A percentile compares a stretch with the other conserved stretches of the same genome.
These are phyloP conservation scores for Thera britannica DNA, from an alignment of 2,888 invertebrate species.

Conservation along the genomic window DNA sequence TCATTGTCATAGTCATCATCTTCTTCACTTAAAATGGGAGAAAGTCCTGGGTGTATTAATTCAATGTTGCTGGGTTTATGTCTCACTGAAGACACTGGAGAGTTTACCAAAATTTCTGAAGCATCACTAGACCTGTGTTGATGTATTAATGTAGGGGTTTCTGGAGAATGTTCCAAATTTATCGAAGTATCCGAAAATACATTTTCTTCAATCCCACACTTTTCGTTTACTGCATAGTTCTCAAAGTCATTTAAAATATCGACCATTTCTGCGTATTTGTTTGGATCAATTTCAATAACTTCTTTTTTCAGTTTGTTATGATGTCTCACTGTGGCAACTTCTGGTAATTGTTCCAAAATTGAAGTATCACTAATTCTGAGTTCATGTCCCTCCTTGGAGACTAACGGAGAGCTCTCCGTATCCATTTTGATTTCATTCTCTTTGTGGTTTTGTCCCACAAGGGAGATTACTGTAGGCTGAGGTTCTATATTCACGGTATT, in stretches of 20 bases:
- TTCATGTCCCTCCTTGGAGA: no score
- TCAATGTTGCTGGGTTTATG: not conserved
- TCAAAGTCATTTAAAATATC: constrained; percentile 2
- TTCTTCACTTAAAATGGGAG: constrained; percentile 1
- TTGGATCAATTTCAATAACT: no score
- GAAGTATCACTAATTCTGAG: no score
- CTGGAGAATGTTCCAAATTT: not conserved
- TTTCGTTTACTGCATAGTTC: not conserved
- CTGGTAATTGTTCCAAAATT: no score
- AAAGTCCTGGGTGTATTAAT: constrained; percentile 1
- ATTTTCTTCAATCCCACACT: not conserved
- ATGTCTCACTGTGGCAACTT: no score
- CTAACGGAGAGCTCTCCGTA: no score
- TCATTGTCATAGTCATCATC: not conserved
- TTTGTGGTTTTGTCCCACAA: no score
- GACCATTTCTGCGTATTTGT: not conserved
- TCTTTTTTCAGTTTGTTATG: no score
- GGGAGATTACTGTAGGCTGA: no score
- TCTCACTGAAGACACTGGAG: not conserved
- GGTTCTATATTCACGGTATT: no score
- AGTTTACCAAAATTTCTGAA: not conserved
- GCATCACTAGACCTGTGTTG: not conserved
- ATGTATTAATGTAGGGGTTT: not conserved
- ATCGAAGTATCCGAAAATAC: not conserved
- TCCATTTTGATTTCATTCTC: no score